Evolutionary conservation across 2,888 invertebrate species (phyloP).

Genomic region (Pocota personata): DNA sequence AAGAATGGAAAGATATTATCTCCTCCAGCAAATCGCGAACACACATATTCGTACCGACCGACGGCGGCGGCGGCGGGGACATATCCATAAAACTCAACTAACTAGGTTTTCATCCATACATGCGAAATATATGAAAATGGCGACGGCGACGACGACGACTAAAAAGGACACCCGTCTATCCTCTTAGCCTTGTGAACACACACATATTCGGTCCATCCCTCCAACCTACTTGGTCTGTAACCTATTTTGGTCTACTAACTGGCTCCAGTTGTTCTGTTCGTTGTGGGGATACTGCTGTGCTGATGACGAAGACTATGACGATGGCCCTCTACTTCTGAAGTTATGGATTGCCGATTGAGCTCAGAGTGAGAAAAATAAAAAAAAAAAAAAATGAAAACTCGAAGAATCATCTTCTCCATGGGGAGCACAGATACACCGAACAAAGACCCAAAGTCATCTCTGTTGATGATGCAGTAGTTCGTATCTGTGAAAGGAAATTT

Average conservation of each 20-base stretch:
- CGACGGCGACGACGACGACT: constrained; percentile 42
- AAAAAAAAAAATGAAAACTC: constrained; percentile 8
- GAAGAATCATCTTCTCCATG: constrained; percentile 18
- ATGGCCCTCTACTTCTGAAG: constrained; percentile 52
- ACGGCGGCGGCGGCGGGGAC: constrained; percentile 58
- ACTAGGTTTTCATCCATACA: constrained; percentile 52
- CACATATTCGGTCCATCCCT: constrained; percentile 10
- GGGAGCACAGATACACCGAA: constrained; percentile 24
- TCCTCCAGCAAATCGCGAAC: constrained; percentile 13
- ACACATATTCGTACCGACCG: constrained; percentile 2
- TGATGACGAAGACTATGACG: constrained; percentile 60
- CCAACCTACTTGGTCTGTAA: constrained; percentile 7
- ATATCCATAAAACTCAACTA: constrained; percentile 67
- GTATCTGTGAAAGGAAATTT: constrained; percentile 29
- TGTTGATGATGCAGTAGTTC: constrained; percentile 57
- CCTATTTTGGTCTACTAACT: constrained; percentile 63
- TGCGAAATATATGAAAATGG: constrained; percentile 55
- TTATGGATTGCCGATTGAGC: constrained; percentile 64
- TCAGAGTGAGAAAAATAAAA: constrained; percentile 22
- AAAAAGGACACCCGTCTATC: constrained; percentile 66
- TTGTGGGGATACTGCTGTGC: constrained; percentile 32
- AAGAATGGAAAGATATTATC: constrained; percentile 63
- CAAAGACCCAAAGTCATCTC: constrained; percentile 64
- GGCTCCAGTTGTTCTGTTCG: constrained; percentile 71
- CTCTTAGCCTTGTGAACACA: constrained; percentile 59